Evolutionary conservation across 2,888 invertebrate species (phyloP), one percentile per base, ranked within the genome.

Genomic region (Dorcus parallelipipedus): DNA sequence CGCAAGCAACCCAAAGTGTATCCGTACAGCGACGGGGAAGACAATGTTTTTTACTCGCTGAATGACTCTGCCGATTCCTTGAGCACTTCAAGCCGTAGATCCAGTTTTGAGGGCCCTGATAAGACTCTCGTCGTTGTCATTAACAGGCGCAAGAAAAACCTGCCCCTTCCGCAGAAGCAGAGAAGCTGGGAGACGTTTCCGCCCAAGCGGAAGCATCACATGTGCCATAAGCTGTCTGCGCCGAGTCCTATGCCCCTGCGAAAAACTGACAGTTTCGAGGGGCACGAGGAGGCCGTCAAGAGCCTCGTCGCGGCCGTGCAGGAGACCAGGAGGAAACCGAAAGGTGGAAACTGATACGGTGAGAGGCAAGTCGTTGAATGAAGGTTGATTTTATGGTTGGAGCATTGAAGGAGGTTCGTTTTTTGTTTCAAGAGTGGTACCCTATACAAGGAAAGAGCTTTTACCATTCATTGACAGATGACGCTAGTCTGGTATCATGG

Each of bases 211-310:
- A 65, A 76, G 38, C 77, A 77, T 56, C 78, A 78, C 63, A 70
- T 76, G 57, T 78, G 77, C 52, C 73, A 74, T 14, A 73, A 74
- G 63, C 61, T 74, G 43, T 70, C 72, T 4, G 72, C 72, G 2
- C 71, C 70, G 0, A 67, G 65, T 41, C 72, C 71, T 1, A 66
- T 69, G 33, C 80, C 79, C 26, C 69, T 85, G 52, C 80, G 84
- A 60, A 86, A 86, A 69, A 84, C 86, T 1, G 86, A 86, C 68
- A 86, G 86, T 69, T 87, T 87, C 69, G 87, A 87, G 71, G 86
- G 86, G 1, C 86, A 87, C 73, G 87, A 87, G 74, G 86, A 87
- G 69, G 86, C 86, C 1, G 86, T 87, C 1, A 80, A 86, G 59
- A 85, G 85, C 38, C 74, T 87, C 52, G 86, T 87, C 4, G 86